A percentile compares a stretch with the other conserved stretches of the same genome.
Conservation (phyloP, 2,113 vertebrate genomes). For the Copsychus sechellarum region DNA sequence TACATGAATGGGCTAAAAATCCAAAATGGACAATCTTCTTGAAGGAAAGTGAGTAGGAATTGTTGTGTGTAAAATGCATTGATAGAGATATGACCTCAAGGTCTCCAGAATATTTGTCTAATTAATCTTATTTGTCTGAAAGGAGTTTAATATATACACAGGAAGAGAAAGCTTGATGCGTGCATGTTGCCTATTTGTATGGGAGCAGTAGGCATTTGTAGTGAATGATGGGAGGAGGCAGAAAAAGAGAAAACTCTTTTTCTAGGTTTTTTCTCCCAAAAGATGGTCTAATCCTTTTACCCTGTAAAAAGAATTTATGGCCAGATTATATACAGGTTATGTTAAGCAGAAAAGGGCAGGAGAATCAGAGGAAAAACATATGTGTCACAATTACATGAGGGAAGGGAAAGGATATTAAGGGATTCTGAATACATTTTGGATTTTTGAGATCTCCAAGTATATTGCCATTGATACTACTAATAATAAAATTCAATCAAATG, state of each 20-base stretch:
- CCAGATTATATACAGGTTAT: neutral
- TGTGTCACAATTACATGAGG: neutral
- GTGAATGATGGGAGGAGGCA: neutral
- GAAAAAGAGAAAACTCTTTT: neutral
- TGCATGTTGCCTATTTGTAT: neutral
- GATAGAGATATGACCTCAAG: neutral
- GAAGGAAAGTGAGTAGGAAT: neutral
- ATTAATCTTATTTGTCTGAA: neutral
- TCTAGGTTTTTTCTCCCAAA: neutral
- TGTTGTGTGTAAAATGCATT: neutral
- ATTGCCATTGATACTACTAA: neutral
- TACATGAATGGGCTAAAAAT: neutral
- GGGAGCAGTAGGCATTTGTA: neutral
- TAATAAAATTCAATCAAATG: neutral
- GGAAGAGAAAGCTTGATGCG: neutral
- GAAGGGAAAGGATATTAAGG: neutral
- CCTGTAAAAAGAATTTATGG: neutral
- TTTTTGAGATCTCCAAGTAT: neutral
- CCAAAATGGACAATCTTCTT: neutral
- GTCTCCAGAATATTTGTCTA: neutral
- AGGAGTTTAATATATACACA: neutral
- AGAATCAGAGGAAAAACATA: neutral
- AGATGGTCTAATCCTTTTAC: neutral
- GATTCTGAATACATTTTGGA: neutral
- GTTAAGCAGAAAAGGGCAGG: neutral